A percentile compares a stretch with the other conserved stretches of the same genome.
Evolutionary conservation across 1,140 invertebrate species (phyloP).

Genomic region (Drosophila burlai): DNA sequence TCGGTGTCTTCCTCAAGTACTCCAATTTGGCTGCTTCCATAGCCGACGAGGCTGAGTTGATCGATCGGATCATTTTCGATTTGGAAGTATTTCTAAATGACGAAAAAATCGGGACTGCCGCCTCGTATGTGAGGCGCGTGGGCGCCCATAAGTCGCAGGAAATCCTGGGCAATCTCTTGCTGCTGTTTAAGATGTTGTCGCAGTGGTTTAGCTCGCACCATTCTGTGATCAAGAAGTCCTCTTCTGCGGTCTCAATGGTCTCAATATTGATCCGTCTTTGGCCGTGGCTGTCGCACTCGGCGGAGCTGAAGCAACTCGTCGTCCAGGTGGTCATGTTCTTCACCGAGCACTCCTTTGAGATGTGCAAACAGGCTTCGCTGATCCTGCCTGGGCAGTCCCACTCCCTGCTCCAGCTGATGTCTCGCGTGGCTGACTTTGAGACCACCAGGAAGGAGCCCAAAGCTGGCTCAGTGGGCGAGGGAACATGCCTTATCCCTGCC

Average conservation of each 20-base stretch:
- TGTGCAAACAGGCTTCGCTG: conserved; percentile 67
- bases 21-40: conserved; percentile 33
- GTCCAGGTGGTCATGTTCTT: conserved; percentile 57
- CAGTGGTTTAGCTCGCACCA: conserved; percentile 62
- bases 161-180: conserved; percentile 64
- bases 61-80: conserved; percentile 47
- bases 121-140: conserved; percentile 66
- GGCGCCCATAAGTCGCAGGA: conserved; percentile 67
- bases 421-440: conserved; percentile 64
- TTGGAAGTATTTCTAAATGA: conserved; percentile 65
- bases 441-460: conserved; percentile 60
- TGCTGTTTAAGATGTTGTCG: conserved; percentile 61
- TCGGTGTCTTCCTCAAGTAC: conserved; percentile 59
- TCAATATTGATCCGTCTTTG: conserved; percentile 65
- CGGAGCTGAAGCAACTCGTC: conserved; percentile 50
- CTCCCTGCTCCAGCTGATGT: conserved; percentile 70
- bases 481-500: conserved; percentile 6
- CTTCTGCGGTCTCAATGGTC: conserved; percentile 27
- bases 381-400: conserved; percentile 37
- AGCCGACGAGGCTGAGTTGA: conserved; percentile 33
- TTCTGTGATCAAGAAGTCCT: conserved; percentile 47
- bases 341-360: conserved; percentile 72
- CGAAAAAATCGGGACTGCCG: conserved; percentile 48
- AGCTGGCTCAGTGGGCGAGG: not conserved
- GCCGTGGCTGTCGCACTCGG: conserved; percentile 75